phyloP scores from a whole-genome alignment of 2,888 invertebrate genomes.

The Drosophila paracracens region DNA sequence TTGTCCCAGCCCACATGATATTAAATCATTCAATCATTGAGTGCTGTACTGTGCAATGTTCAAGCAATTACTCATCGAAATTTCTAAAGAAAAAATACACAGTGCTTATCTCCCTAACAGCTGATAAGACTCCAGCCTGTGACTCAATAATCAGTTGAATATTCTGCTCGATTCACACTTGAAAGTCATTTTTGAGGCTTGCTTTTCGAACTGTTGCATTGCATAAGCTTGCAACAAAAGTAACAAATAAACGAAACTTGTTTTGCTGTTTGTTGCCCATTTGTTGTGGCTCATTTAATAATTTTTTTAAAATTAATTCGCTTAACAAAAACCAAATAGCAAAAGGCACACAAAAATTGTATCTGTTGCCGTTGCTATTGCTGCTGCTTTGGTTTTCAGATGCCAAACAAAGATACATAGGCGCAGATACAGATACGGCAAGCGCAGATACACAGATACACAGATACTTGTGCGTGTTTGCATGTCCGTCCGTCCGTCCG shows the following conservation, averaged over 20 bases:
- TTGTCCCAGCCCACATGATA: too few relatives aligned
- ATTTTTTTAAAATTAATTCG: slow-evolving; percentile 64
- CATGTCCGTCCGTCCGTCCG: slow-evolving; percentile 10
- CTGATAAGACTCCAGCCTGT: slow-evolving; percentile 55
- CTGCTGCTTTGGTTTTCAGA: slow-evolving; percentile 47
- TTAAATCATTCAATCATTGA: slow-evolving; percentile 11
- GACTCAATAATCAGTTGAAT: slow-evolving; percentile 47
- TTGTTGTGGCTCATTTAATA: slow-evolving; percentile 64
- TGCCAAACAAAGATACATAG: slow-evolving; percentile 59
- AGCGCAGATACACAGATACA: slow-evolving; percentile 27
- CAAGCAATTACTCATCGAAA: slow-evolving; percentile 47
- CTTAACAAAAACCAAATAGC: slow-evolving; percentile 52
- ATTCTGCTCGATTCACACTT: slow-evolving; percentile 33
- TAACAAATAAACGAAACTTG: slow-evolving; percentile 55
- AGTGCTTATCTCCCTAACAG: slow-evolving; percentile 30
- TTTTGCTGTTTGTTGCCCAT: slow-evolving; percentile 56
- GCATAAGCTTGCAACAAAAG: slow-evolving; percentile 48
- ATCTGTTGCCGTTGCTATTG: slow-evolving; percentile 34
- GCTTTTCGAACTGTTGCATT: slow-evolving; percentile 30
- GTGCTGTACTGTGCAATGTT: slow-evolving; percentile 5
- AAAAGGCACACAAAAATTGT: slow-evolving; percentile 50
- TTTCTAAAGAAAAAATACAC: slow-evolving; percentile 39
- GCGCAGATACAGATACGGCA: slow-evolving; percentile 38
- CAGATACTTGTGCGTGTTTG: slow-evolving; percentile 50
- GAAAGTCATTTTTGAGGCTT: slow-evolving; percentile 16